A percentile compares a stretch with the other conserved stretches of the same genome.
Conservation (phyloP, 2,797 vertebrate genomes). For the Tokudaia tokunoshimensis region DNA sequence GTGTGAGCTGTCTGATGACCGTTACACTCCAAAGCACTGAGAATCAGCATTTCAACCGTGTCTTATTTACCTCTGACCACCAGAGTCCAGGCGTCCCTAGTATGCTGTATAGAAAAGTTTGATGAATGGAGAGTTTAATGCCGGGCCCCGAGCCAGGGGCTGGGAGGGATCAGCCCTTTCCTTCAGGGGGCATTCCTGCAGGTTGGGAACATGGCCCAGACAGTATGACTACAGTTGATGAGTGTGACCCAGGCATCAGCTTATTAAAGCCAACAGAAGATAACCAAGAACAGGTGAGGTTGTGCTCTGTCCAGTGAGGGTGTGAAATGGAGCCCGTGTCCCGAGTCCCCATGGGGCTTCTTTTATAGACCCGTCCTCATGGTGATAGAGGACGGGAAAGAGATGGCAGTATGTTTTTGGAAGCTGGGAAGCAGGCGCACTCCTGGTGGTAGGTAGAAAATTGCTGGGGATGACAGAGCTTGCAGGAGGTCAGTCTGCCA, state of each 20-base stretch:
- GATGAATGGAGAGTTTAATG: neutral
- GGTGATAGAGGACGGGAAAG: neutral
- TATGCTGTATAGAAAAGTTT: no score
- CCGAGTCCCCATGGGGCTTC: neutral
- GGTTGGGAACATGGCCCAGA: neutral
- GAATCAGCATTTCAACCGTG: fast-evolving
- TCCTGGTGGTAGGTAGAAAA: neutral
- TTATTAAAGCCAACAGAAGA: neutral
- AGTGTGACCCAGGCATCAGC: neutral
- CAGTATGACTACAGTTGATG: neutral
- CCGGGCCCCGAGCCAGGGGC: neutral
- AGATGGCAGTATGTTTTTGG: fast-evolving
- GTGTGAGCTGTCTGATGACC: neutral
- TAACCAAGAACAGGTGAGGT: neutral
- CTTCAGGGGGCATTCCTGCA: neutral
- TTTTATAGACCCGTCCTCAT: neutral
- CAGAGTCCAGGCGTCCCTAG: neutral
- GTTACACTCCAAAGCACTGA: fast-evolving
- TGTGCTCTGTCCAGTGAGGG: neutral
- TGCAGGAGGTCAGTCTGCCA: neutral
- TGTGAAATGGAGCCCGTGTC: neutral
- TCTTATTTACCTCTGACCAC: no score
- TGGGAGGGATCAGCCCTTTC: neutral
- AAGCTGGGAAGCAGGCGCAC: neutral
- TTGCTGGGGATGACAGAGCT: no score